Percentiles rank a stretch among this genome's conserved stretches.
These are phyloP conservation scores for Cynodonichthys magdalenae DNA, from an alignment of 2,797 vertebrate species.

Conservation along the genomic window DNA sequence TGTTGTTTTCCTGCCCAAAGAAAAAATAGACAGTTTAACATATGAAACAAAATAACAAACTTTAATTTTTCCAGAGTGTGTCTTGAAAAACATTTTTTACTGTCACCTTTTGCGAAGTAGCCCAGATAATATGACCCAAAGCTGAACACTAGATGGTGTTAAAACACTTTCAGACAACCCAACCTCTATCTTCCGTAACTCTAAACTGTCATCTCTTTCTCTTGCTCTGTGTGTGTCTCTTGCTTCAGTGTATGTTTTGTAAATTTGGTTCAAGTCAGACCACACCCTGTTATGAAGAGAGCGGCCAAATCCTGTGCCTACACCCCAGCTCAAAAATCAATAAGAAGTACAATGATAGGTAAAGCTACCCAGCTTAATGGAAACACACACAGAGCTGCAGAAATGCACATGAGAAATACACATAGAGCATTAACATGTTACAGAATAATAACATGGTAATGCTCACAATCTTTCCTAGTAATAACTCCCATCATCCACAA, in stretches of 20 bases:
- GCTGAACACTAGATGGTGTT: constrained; percentile 76
- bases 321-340: constrained; percentile 53
- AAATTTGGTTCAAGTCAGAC: constrained; percentile 60
- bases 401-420: constrained; percentile 3
- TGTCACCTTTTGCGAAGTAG: neutral
- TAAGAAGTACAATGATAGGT: constrained; percentile 51
- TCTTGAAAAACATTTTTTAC: neutral
- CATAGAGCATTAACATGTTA: constrained; percentile 14
- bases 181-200: constrained; percentile 1
- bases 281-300: constrained; percentile 66
- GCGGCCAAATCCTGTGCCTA: constrained; percentile 32
- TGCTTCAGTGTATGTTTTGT: constrained; percentile 46
- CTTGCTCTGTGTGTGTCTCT: neutral
- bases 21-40: constrained; percentile 18
- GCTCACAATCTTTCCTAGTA: neutral
- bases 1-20: constrained; percentile 63
- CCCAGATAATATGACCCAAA: constrained; percentile 22
- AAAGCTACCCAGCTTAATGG: constrained; percentile 35
- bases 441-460: neutral
- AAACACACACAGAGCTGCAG: constrained; percentile 24
- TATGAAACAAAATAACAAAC: neutral
- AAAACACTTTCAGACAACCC: constrained; percentile 36
- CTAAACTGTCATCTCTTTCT: constrained; percentile 11
- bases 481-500: constrained; percentile 10
- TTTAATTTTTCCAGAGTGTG: neutral